Evolutionary conservation across 2,888 invertebrate species (phyloP).

Genomic region (Mimas tiliae): DNA sequence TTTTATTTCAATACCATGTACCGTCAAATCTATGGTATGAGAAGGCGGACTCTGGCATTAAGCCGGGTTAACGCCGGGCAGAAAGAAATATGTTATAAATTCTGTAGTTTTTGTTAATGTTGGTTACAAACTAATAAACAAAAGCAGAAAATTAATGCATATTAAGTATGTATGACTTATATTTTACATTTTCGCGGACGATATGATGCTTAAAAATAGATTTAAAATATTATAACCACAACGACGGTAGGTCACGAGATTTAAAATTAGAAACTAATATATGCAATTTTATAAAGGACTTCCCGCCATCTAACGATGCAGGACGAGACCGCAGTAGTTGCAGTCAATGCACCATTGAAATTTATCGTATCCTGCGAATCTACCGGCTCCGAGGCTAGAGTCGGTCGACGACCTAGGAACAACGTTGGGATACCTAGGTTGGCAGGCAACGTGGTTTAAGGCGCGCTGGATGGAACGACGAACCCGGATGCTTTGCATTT

Average conservation of each 20-base stretch:
- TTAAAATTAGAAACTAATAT: slow-evolving; percentile 30
- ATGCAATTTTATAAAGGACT: slow-evolving; percentile 45
- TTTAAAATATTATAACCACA: not conserved
- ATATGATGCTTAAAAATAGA: too few relatives aligned
- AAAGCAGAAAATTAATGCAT: not conserved
- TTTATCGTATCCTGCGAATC: slow-evolving; percentile 82
- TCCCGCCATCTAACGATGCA: slow-evolving; percentile 53
- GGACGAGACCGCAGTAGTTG: slow-evolving; percentile 53
- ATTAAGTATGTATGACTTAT: not conserved
- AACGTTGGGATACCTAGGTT: slow-evolving; percentile 72
- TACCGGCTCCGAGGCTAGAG: slow-evolving; percentile 69
- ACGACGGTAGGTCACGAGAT: slow-evolving; percentile 22
- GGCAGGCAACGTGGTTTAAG: slow-evolving; percentile 56
- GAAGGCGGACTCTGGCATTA: too few relatives aligned
- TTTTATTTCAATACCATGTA: too few relatives aligned
- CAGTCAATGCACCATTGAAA: slow-evolving; percentile 82
- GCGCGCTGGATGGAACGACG: slow-evolving; percentile 63
- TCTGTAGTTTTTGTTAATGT: not conserved
- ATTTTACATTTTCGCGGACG: too few relatives aligned
- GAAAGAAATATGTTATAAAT: too few relatives aligned
- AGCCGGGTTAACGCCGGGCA: too few relatives aligned
- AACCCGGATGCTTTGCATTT: slow-evolving; percentile 67
- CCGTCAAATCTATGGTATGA: too few relatives aligned
- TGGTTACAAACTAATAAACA: not conserved
- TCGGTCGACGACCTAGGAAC: slow-evolving; percentile 75